Conservation (phyloP, 2,797 vertebrate genomes). For the Pelobates cultripes region DNA sequence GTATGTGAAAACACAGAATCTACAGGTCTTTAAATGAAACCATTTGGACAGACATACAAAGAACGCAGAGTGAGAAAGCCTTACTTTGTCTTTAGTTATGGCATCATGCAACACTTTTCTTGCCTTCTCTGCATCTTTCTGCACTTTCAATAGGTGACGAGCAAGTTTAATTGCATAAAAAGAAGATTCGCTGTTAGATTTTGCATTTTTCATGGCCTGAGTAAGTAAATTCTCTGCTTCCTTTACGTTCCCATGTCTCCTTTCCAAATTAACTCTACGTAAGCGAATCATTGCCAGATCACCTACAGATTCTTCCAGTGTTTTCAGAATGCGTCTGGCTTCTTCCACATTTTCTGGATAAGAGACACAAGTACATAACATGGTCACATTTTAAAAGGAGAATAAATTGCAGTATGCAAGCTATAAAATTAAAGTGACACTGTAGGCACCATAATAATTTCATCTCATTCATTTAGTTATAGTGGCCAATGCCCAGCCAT, state of each 20-base stretch:
- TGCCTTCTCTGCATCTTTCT: constrained; percentile 87
- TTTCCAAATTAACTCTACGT: constrained; percentile 92
- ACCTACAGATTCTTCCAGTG: constrained; percentile 82
- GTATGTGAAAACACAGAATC: too few relatives aligned
- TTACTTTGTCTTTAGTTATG: constrained; percentile 91
- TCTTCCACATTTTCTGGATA: constrained; percentile 86
- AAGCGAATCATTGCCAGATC: constrained; percentile 92
- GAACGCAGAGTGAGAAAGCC: constrained; percentile 18
- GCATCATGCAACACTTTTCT: constrained; percentile 92
- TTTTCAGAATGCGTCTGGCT: constrained; percentile 86
- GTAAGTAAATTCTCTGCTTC: constrained; percentile 87
- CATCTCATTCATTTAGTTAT: too few relatives aligned
- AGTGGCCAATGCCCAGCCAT: too few relatives aligned
- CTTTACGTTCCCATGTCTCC: constrained; percentile 91
- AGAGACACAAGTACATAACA: not conserved
- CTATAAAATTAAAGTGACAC: too few relatives aligned
- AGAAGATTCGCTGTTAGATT: constrained; percentile 78
- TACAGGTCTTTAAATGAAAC: too few relatives aligned
- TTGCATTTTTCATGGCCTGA: constrained; percentile 86
- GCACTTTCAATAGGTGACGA: constrained; percentile 89
- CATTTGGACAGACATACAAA: too few relatives aligned
- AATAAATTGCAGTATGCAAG: too few relatives aligned
- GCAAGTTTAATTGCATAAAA: constrained; percentile 95
- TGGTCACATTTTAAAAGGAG: too few relatives aligned
- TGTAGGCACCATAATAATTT: too few relatives aligned